Base-by-base conservation (phyloP, 2,113 vertebrate genomes). In the Nibea coibor region DNA sequence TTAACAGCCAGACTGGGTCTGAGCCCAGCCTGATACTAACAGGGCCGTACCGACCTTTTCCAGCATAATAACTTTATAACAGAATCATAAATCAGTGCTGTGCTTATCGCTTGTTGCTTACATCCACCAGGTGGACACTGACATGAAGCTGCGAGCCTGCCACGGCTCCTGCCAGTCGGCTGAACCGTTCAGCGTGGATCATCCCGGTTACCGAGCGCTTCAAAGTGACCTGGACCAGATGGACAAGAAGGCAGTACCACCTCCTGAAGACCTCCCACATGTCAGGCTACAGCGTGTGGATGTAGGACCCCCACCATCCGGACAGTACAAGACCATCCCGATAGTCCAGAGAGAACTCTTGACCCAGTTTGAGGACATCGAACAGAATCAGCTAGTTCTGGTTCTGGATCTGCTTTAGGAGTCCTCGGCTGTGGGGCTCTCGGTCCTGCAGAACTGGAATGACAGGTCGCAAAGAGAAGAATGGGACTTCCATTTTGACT, bases 111-210 rank as follows among this genome's bases (percentile, higher is more conserved):
- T 64, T 62, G 16, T 48, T 61, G 10, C 17, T 57, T 47, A 8
- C 4, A 0, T 57, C 31, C 16, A 5, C 3, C 78, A 96, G 95
- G 94, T 96, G 82, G 94, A 96, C 69, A 48, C 93, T 57, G 93
- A 94, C 81, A 92, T 96, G 43, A 94, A 90, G 82, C 82, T 96
- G 15, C 86, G 93, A 54, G 45, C 92, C 22, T 96, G 95, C 61
- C 43, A 5, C 1, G 95, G 95, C 0, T 94, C 95, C 35, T 96
- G 95, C 63, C 69, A 28, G 11, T 79, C 67, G 4, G 78, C 54
- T 20, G 26, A 82, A 3, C 71, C 70, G 1, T 90, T 93, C 85
- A 22, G 24, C 0, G 22, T 91, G 2, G 78, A 91, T 83, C 82
- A 78, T 2, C 15, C 20, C 9, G 16, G 31, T 35, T 89, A 86